Conservation (phyloP, 2,888 invertebrate genomes). For the Nemurella pictetii region DNA sequence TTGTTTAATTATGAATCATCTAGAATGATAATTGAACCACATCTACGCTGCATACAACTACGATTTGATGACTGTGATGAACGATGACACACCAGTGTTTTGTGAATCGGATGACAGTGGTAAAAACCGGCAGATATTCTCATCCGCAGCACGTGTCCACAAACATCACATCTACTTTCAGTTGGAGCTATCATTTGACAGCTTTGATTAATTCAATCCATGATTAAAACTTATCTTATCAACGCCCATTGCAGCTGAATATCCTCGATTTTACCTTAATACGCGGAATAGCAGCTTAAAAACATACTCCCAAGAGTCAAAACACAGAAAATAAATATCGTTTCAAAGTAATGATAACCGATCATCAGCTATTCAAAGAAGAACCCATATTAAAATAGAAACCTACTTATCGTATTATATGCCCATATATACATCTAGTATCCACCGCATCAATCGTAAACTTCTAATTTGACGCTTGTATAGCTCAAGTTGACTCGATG, state of each 20-base stretch:
- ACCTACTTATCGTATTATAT: not conserved
- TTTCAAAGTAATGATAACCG: not conserved
- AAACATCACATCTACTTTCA: not conserved
- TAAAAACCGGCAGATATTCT: not conserved
- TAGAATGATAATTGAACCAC: not conserved
- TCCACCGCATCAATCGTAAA: not conserved
- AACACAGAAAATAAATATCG: not conserved
- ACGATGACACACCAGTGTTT: not conserved
- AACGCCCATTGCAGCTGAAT: not conserved
- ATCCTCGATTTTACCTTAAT: not conserved
- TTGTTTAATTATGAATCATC: not conserved
- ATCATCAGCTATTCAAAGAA: not conserved
- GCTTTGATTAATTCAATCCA: not conserved
- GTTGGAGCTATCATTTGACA: not conserved
- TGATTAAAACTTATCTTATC: not conserved
- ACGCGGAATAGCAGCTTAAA: not conserved
- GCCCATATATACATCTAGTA: no score
- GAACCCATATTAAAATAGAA: not conserved
- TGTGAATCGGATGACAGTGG: not conserved
- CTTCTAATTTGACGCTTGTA: not conserved
- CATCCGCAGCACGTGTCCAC: not conserved
- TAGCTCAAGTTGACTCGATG: not conserved
- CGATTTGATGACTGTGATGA: not conserved
- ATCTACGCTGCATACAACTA: no score
- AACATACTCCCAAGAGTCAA: not conserved